phyloP scores from a whole-genome alignment of 1,140 invertebrate species.

The Zaprionus camerounensis region DNA sequence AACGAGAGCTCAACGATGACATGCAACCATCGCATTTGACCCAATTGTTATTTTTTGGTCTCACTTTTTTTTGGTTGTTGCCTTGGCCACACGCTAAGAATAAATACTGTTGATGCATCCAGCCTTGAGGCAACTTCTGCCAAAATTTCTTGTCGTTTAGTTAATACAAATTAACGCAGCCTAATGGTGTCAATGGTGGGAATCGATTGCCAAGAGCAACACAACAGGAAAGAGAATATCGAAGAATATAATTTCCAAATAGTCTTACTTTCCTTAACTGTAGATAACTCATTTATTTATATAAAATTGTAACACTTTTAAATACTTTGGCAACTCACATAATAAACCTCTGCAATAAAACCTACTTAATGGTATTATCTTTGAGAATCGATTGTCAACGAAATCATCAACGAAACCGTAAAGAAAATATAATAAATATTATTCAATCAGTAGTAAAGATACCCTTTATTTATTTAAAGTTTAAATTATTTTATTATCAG shows the following conservation, averaged over 20 bases:
- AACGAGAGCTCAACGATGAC: constrained; percentile 21
- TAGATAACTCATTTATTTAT: too few species aligned
- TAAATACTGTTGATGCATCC: constrained; percentile 35
- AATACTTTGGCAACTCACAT: too few species aligned
- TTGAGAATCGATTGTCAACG: not conserved
- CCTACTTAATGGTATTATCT: too few species aligned
- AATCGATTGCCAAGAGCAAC: not conserved
- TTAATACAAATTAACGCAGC: not conserved
- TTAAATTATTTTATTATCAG: not conserved
- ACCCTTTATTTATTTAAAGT: not conserved
- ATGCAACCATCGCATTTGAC: constrained; percentile 43
- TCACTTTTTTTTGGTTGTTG: constrained; percentile 20
- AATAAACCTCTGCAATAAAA: too few species aligned
- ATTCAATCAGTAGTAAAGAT: not conserved
- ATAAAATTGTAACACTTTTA: too few species aligned
- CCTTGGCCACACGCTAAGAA: constrained; percentile 50
- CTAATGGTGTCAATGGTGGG: not conserved
- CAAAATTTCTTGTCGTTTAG: constrained; percentile 4
- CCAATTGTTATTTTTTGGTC: constrained; percentile 40
- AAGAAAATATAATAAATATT: not conserved
- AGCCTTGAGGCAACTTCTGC: constrained; percentile 34
- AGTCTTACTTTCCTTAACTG: too few species aligned
- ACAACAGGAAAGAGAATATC: not conserved
- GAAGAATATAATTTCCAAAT: not conserved
- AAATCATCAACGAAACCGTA: not conserved